Evolutionary conservation across 2,797 vertebrate genomes (phyloP).

Genomic region (Ceyx erithaca): DNA sequence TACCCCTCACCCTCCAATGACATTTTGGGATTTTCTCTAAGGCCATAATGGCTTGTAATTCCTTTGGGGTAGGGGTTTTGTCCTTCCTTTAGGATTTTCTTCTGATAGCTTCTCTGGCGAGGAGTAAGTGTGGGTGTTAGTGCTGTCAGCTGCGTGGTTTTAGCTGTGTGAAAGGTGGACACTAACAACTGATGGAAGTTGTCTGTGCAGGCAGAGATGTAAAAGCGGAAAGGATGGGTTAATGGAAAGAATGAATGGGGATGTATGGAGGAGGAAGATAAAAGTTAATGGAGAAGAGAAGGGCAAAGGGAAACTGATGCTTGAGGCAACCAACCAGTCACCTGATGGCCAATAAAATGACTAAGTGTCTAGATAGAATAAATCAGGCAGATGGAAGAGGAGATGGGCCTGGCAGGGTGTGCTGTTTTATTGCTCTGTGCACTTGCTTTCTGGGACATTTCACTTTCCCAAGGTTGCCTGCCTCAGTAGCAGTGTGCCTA

Average conservation of each 20-base stretch:
- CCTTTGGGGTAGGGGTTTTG: background rate
- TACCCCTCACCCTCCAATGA: background rate
- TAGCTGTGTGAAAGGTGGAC: background rate
- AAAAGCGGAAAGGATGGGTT: background rate
- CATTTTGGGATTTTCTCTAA: background rate
- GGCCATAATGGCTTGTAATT: background rate
- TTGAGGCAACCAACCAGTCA: background rate
- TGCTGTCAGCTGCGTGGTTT: background rate
- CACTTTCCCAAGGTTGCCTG: background rate
- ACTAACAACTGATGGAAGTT: rapidly evolving
- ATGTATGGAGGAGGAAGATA: background rate
- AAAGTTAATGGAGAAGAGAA: background rate
- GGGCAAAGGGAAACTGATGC: background rate
- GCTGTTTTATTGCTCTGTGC: background rate
- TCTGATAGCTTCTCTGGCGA: background rate
- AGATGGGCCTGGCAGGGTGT: background rate
- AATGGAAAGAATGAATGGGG: background rate
- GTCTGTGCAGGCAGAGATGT: background rate
- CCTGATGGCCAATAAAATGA: background rate
- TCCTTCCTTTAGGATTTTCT: background rate
- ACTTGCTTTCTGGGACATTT: background rate
- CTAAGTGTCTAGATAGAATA: background rate
- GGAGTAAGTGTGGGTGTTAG: background rate
- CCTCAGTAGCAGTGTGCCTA: rapidly evolving
- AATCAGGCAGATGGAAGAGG: background rate